Percentiles rank a stretch among this genome's conserved stretches.
phyloP scores from a whole-genome alignment of 2,888 invertebrate species.

The Asteroscopus sphinx region DNA sequence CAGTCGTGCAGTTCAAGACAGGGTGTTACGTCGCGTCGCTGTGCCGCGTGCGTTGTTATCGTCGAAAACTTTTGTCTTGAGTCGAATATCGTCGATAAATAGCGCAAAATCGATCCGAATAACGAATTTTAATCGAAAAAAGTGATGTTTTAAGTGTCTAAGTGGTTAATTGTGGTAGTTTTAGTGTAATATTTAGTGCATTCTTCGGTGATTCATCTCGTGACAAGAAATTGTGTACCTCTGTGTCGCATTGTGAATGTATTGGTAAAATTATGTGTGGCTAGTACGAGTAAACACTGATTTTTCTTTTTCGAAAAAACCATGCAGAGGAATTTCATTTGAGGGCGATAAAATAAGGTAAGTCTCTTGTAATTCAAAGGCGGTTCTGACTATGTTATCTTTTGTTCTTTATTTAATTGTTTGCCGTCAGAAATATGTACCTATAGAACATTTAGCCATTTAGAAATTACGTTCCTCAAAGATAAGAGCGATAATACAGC shows the following conservation, averaged over 20 bases:
- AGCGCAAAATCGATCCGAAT: slow-evolving; percentile 71
- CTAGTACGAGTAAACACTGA: slow-evolving; percentile 72
- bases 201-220: slow-evolving; percentile 88
- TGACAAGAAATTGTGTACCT: slow-evolving; percentile 81
- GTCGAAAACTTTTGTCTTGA: slow-evolving; percentile 78
- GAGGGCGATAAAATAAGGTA: slow-evolving; percentile 60
- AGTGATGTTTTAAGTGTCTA: slow-evolving; percentile 69
- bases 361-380: slow-evolving; percentile 31
- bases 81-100: slow-evolving; percentile 74
- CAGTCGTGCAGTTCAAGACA: slow-evolving; percentile 75
- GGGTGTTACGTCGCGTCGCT: slow-evolving; percentile 70
- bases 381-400: slow-evolving; percentile 30
- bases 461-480: slow-evolving; percentile 31
- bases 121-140: slow-evolving; percentile 64
- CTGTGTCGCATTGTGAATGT: slow-evolving; percentile 74
- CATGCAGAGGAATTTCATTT: slow-evolving; percentile 57
- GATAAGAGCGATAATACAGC: slow-evolving; percentile 36
- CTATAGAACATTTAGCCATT: slow-evolving; percentile 28
- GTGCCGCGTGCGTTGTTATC: slow-evolving; percentile 65
- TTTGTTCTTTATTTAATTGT: slow-evolving; percentile 42
- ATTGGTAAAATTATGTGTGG: slow-evolving; percentile 78
- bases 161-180: slow-evolving; percentile 72
- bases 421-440: slow-evolving; percentile 22
- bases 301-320: slow-evolving; percentile 60
- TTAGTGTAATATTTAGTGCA: slow-evolving; percentile 77